phyloP scores from a whole-genome alignment of 2,113 vertebrate species.

The Microcebus ravelobensis region DNA sequence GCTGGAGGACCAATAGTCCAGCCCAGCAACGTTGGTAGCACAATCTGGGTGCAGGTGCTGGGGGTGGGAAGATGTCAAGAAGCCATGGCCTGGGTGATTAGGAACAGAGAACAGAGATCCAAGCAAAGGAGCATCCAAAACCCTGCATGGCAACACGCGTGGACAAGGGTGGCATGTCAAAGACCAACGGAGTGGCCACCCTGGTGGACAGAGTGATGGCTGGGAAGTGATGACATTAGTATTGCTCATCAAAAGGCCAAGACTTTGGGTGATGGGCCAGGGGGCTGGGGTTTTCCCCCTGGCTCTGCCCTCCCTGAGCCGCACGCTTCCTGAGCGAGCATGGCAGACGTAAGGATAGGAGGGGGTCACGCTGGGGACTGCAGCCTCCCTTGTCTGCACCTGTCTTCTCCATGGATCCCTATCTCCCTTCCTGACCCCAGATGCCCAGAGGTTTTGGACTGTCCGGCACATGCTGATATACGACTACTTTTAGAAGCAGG shows the following conservation, averaged over 20 bases:
- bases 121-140: not conserved
- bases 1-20: not conserved
- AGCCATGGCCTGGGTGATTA: not conserved
- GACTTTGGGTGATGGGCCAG: not conserved
- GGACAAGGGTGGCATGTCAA: not conserved
- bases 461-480: not conserved
- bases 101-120: not conserved
- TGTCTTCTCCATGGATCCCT: not conserved
- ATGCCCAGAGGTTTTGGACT: not conserved
- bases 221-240: not conserved
- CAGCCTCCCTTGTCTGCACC: not conserved
- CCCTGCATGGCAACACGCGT: not conserved
- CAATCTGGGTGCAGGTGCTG: not conserved
- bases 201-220: rapidly evolving
- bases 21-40: not conserved
- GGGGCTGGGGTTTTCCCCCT: not conserved
- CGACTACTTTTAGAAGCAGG: not conserved
- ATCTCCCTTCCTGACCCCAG: not conserved
- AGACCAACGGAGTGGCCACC: not conserved
- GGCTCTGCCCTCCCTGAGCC: not conserved
- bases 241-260: not conserved
- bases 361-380: not conserved
- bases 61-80: not conserved
- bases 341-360: not conserved
- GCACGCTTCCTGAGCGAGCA: not conserved